These are phyloP conservation scores for Mechanitis mazaeus DNA, from an alignment of 2,888 invertebrate species.

Conservation along the genomic window DNA sequence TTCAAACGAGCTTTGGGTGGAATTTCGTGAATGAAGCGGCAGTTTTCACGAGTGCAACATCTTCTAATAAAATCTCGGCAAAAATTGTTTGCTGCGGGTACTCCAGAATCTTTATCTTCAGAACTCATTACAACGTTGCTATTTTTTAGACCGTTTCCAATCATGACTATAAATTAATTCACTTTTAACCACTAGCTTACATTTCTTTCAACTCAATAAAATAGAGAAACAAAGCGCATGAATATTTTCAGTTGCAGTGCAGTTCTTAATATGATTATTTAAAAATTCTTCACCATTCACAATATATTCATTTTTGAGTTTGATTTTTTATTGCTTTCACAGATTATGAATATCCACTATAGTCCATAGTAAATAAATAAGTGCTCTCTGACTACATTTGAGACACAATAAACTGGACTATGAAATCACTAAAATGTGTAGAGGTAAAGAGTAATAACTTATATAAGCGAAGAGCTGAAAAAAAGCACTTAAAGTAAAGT, in stretches of 20 bases:
- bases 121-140: slow-evolving; percentile 43
- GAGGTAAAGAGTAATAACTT: too few relatives aligned
- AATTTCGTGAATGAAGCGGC: slow-evolving; percentile 62
- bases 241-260: not conserved
- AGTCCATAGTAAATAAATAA: too few relatives aligned
- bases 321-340: too few relatives aligned
- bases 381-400: too few relatives aligned
- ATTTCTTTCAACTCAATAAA: not conserved
- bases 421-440: too few relatives aligned
- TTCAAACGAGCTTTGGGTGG: slow-evolving; percentile 55
- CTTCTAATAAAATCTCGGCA: slow-evolving; percentile 74
- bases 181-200: not conserved
- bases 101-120: slow-evolving; percentile 47
- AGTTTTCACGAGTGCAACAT: slow-evolving; percentile 74
- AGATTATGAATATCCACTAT: too few relatives aligned
- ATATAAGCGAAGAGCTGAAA: too few relatives aligned
- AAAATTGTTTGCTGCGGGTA: slow-evolving; percentile 42
- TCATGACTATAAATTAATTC: slow-evolving; percentile 32
- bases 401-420: too few relatives aligned
- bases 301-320: too few relatives aligned
- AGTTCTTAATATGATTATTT: not conserved
- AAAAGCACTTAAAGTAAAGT: too few relatives aligned
- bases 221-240: not conserved
- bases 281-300: too few relatives aligned
- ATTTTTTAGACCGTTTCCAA: slow-evolving; percentile 37